These are phyloP conservation scores for Euzophera pinguis DNA, from an alignment of 2,888 invertebrate genomes.

Conservation along the genomic window DNA sequence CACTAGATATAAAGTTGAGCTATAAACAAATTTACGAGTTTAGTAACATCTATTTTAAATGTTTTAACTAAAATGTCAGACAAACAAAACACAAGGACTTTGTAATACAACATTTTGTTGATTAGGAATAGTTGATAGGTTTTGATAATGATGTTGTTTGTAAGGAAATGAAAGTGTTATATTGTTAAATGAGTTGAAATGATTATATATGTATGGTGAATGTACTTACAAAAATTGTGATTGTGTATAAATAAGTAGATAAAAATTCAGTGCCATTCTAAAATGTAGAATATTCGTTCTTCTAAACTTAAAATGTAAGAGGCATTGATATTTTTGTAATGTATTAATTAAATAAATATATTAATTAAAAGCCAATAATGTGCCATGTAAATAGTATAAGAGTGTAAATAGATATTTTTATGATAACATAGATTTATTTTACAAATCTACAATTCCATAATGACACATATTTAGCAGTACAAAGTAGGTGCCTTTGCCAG, in stretches of 20 bases:
- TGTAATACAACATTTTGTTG: no score
- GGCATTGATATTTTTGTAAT: conserved; percentile 3
- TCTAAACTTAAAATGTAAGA: conserved; percentile 14
- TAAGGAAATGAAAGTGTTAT: no score
- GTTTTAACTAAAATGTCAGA: no score
- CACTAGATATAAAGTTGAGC: no score
- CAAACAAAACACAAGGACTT: no score
- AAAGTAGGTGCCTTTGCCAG: conserved; percentile 50
- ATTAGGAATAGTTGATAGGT: no score
- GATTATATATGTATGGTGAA: conserved; percentile 4
- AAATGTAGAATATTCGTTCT: conserved; percentile 31
- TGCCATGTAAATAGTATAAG: conserved; percentile 67
- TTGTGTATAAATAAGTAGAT: conserved; percentile 25
- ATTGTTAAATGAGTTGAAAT: background rate
- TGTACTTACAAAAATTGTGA: conserved; percentile 16
- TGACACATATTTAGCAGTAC: conserved; percentile 36
- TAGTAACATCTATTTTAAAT: no score
- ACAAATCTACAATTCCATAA: conserved; percentile 22
- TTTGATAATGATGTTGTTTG: no score
- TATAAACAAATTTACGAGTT: no score
- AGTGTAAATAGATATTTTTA: conserved; percentile 31
- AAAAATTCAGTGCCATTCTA: conserved; percentile 52
- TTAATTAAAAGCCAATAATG: conserved; percentile 41
- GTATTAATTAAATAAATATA: conserved; percentile 10
- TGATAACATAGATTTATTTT: conserved; percentile 23